These are phyloP conservation scores for Paedocypris sp. DNA, from an alignment of 2,113 vertebrate genomes.

Conservation along the genomic window DNA sequence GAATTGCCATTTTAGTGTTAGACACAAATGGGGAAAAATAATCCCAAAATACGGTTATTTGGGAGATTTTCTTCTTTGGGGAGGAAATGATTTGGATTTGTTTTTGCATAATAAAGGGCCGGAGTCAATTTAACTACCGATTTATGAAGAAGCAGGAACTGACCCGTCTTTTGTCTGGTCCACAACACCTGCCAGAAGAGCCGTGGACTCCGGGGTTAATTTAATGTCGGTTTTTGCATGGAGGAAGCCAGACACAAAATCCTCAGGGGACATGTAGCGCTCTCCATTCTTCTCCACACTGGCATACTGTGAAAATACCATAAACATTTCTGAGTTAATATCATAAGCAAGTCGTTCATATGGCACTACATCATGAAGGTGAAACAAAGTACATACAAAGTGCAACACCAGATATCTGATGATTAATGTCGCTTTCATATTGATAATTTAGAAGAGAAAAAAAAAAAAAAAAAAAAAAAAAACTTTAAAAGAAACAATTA, in stretches of 20 bases:
- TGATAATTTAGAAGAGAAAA: too few species aligned
- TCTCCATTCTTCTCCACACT: constrained; percentile 75
- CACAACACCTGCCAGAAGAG: constrained; percentile 72
- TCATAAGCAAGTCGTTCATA: not conserved
- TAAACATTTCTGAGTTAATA: not conserved
- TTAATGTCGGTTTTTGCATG: constrained; percentile 66
- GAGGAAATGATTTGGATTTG: not conserved
- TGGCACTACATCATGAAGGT: not conserved
- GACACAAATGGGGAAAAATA: constrained; percentile 10
- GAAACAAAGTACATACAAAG: too few species aligned
- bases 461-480: too few species aligned
- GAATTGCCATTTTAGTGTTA: constrained; percentile 23
- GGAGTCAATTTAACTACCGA: too few species aligned
- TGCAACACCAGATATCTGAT: not conserved
- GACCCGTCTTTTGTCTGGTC: constrained; percentile 84
- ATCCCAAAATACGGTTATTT: not conserved
- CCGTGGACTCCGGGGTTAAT: constrained; percentile 61
- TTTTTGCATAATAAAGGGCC: not conserved
- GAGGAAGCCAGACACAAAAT: constrained; percentile 73
- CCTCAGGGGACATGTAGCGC: constrained; percentile 71
- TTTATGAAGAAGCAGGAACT: constrained; percentile 38
- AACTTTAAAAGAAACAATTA: not conserved
- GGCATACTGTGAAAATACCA: constrained; percentile 63
- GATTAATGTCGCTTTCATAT: too few species aligned
- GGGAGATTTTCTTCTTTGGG: not conserved